A percentile compares a stretch with the other conserved stretches of the same genome.
These are phyloP conservation scores for Thalassarche chlororhynchos DNA, from an alignment of 2,113 vertebrate genomes.

Conservation along the genomic window DNA sequence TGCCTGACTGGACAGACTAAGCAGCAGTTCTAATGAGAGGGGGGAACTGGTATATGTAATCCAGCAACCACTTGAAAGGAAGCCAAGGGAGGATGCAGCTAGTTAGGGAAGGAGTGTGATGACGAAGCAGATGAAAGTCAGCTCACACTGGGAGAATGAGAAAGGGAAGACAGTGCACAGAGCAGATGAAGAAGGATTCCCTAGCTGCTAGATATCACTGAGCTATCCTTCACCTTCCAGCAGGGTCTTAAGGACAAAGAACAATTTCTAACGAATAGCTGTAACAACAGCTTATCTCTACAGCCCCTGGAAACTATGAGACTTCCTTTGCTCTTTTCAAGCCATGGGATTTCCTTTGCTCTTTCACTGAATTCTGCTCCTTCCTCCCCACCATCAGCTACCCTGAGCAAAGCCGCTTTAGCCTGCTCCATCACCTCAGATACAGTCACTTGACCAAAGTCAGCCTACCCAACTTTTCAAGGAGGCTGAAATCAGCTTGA, in stretches of 20 bases:
- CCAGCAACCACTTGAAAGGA: not conserved
- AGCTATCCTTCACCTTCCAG: not conserved
- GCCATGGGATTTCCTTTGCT: not conserved
- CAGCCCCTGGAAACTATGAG: not conserved
- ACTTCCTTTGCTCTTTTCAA: not conserved
- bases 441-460: accelerated
- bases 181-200: not conserved
- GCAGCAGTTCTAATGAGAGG: not conserved
- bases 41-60: not conserved
- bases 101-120: not conserved
- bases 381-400: not conserved
- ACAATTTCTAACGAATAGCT: not conserved
- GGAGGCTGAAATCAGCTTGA: not conserved
- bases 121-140: not conserved
- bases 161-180: not conserved
- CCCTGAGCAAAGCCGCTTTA: not conserved
- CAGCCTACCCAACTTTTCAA: not conserved
- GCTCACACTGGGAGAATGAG: not conserved
- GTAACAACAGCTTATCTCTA: not conserved
- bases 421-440: not conserved
- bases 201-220: not conserved
- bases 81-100: not conserved
- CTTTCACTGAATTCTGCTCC: not conserved
- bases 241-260: not conserved
- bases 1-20: not conserved